Evolutionary conservation across 2,888 invertebrate genomes (phyloP).

Genomic region (Osmoderma eremita): DNA sequence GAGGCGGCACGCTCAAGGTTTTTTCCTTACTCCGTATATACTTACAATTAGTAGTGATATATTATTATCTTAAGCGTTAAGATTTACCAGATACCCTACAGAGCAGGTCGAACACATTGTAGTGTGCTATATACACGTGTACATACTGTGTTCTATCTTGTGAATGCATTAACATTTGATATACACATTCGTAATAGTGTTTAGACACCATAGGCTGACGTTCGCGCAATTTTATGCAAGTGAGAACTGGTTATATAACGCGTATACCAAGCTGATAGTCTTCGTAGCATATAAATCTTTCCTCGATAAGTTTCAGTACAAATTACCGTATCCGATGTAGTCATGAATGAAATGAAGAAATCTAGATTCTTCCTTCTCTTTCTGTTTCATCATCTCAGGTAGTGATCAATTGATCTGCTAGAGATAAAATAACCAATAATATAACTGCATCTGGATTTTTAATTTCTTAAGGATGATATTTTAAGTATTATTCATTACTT

Average conservation of each 20-base stretch:
- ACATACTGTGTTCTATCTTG: slow-evolving; percentile 6
- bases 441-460: too few relatives aligned
- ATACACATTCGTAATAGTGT: slow-evolving; percentile 12
- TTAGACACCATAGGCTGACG: slow-evolving; percentile 19
- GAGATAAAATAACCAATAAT: too few relatives aligned
- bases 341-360: slow-evolving; percentile 29
- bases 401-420: neutral
- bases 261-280: slow-evolving; percentile 15
- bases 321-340: slow-evolving; percentile 30
- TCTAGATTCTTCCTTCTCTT: slow-evolving; percentile 27
- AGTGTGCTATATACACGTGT: neutral
- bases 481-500: too few relatives aligned
- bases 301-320: slow-evolving; percentile 29
- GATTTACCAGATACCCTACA: slow-evolving; percentile 14
- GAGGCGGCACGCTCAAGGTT: too few relatives aligned
- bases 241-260: slow-evolving; percentile 26
- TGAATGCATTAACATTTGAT: slow-evolving; percentile 23
- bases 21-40: too few relatives aligned
- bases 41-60: too few relatives aligned
- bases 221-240: slow-evolving; percentile 35
- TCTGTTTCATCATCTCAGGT: slow-evolving; percentile 7
- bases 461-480: too few relatives aligned
- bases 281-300: slow-evolving; percentile 29
- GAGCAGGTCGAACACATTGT: slow-evolving; percentile 22
- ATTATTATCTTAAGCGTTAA: too few relatives aligned